phyloP scores from a whole-genome alignment of 2,113 vertebrate genomes.

The Nansenia antarctica region DNA sequence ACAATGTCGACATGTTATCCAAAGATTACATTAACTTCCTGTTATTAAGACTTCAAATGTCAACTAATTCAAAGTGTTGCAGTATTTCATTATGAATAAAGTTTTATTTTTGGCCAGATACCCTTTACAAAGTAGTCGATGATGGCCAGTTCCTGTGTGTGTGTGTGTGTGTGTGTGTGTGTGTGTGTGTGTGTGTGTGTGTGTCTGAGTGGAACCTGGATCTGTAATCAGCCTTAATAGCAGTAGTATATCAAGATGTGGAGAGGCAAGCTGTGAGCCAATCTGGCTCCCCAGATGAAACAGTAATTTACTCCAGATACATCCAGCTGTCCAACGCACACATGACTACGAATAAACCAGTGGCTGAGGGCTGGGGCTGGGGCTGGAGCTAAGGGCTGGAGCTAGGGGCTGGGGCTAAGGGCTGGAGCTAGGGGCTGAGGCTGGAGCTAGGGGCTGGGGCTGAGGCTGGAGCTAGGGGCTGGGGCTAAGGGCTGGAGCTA shows the following conservation, averaged over 20 bases:
- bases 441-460: constrained; percentile 52
- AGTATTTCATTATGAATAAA: constrained; percentile 13
- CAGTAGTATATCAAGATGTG: constrained; percentile 43
- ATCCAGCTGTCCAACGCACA: constrained; percentile 72
- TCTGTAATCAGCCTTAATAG: constrained; percentile 60
- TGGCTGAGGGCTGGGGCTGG: constrained; percentile 51
- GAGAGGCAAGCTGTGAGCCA: constrained; percentile 49
- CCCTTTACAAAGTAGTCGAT: constrained; percentile 13
- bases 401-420: constrained; percentile 52
- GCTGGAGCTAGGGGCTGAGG: constrained; percentile 43
- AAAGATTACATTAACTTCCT: neutral
- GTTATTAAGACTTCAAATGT: neutral
- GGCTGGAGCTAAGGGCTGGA: constrained; percentile 62
- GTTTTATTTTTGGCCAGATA: constrained; percentile 18
- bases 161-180: no score
- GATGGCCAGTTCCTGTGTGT: no score
- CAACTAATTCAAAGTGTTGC: constrained; percentile 20
- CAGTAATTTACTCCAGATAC: constrained; percentile 66
- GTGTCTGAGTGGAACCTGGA: constrained; percentile 28
- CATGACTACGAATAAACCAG: constrained; percentile 74
- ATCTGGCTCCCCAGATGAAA: constrained; percentile 54
- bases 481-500: constrained; percentile 56
- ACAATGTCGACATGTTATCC: no score
- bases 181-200: no score
- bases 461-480: constrained; percentile 60